Evolutionary conservation across 1,140 invertebrate species (phyloP), one percentile per base, ranked within the genome.

Genomic region (Polyergus mexicanus): DNA sequence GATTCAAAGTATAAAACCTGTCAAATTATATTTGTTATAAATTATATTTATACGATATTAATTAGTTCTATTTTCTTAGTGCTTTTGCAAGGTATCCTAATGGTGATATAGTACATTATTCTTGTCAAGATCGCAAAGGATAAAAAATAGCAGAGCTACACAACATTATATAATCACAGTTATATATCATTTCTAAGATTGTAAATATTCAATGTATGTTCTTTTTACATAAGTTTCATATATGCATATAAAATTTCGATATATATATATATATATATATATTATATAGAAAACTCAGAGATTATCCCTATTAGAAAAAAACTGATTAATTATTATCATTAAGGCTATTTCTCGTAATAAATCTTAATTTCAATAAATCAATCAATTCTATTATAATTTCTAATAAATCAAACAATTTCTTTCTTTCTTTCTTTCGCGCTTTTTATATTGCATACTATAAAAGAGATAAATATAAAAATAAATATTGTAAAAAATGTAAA

Each of bases 51-150:
- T n/a, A 35, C 7, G 19, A 86, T 32, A 60, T 22, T 85, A 90
- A 91, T 75, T 56, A 69, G 38, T 81, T 84, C 83, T 89, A 85
- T 89, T 92, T 91, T 96, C 96, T 92, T 94, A 98, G 98, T 95
- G 98, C 98, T 41, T 98, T 99, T 95, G 98, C 98, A 5, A 96
- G 98, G 44, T 98, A 98, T 95, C 98, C 98, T 2, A 98, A 98
- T 95, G 98, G 98, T 3, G 97, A 98, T 89, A 97, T 99, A 47
- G 98, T 99, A 6, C 98, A 99, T 95, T 98, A 98, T 93, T 98
- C 97, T 0, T 99, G 98, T 93, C 95, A 96, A 85, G 95, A 96
- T 78, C 95, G 94, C 25, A 95, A 95, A 84, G 77, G 84, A 77
- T 95, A 93, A 92, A 84, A 51, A 51, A 32, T 32, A 22, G 38